Evolutionary conservation across 2,888 invertebrate genomes (phyloP).

Genomic region (Cristatella mucedo): DNA sequence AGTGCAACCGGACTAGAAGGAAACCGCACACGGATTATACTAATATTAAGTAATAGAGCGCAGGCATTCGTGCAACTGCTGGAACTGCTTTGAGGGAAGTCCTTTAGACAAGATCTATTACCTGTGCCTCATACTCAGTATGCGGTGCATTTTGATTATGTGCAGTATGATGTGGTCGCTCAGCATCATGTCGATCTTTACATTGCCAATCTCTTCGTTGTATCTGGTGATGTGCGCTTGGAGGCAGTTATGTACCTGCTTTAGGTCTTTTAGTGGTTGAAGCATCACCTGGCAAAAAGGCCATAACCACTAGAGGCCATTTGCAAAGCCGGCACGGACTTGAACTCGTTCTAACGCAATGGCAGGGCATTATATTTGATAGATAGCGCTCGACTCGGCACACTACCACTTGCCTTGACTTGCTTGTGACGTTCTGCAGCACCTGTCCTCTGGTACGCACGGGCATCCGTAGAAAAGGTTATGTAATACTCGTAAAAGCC

Average conservation of each 20-base stretch:
- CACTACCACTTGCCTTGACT: conserved; percentile 20
- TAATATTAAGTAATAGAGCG: no score
- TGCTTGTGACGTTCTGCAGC: conserved; percentile 27
- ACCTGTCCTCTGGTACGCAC: conserved; percentile 28
- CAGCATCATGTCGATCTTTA: conserved; percentile 30
- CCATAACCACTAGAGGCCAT: no score
- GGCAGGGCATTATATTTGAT: no score
- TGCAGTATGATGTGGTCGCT: conserved; percentile 34
- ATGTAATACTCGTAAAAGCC: conserved; percentile 26
- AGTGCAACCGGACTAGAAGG: no score
- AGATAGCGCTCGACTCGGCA: no score
- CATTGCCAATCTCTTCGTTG: conserved; percentile 37
- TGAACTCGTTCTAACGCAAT: no score
- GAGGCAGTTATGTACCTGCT: conserved; percentile 30
- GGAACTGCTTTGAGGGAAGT: no score
- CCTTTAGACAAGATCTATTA: no score
- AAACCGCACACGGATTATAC: no score
- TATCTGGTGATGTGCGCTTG: conserved; percentile 31
- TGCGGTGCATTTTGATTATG: conserved; percentile 31
- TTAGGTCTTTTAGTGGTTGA: conserved; percentile 26
- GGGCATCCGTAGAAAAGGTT: conserved; percentile 31
- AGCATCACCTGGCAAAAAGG: conserved; percentile 30
- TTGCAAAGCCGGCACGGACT: no score
- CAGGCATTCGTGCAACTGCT: no score
- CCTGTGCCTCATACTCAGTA: conserved; percentile 35